Base-by-base conservation (phyloP, 2,113 vertebrate genomes). In the Oryzias celebensis region DNA sequence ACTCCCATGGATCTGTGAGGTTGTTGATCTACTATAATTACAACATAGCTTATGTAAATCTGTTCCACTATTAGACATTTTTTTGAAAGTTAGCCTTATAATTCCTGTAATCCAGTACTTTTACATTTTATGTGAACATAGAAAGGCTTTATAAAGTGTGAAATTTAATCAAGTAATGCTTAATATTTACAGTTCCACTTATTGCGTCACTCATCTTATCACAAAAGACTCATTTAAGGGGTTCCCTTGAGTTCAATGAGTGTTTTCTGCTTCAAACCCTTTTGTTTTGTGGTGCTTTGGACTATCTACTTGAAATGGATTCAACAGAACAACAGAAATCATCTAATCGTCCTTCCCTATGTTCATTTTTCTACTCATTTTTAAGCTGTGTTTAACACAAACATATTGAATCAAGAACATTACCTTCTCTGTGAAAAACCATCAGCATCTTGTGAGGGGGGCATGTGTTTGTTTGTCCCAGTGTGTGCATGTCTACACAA, bases 371-470 rank as follows among this genome's bases (percentile, higher is more conserved):
- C 62, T 41, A 52, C 54, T 64, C 26, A 7, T 58, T 61, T 52
- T 48, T 56, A 63, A 73, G 77, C 72, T 72, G 23, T 71, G 74
- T 86, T 72, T 52, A 50, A 42, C 65, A 79, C 5, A 28, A 28
- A 28, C 26, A 28, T 7, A 28, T 78, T 73, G 23, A 87, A 86
- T 88, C 74, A 78, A 72, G 20, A 77, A 71, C 75, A 69, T 64
- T 75, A 52, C 67, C 77, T 72, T 72, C 74, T 85, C 51, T 43
- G 75, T 76, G 75, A 49, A 78, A 86, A 79, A 54, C 68, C 75
- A 84, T 85, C 81, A 71, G 55, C 46, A 55, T 71, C 72, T 63
- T 41, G 7, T 65, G 8, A 17, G 57, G 52, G 52, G 53, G 58
- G 41, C n/a, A 18, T 26, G 43, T 57, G 52, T 58, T 45, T 22